These are phyloP conservation scores for Oscheius onirici DNA, from an alignment of 2,888 invertebrate genomes.

Conservation along the genomic window DNA sequence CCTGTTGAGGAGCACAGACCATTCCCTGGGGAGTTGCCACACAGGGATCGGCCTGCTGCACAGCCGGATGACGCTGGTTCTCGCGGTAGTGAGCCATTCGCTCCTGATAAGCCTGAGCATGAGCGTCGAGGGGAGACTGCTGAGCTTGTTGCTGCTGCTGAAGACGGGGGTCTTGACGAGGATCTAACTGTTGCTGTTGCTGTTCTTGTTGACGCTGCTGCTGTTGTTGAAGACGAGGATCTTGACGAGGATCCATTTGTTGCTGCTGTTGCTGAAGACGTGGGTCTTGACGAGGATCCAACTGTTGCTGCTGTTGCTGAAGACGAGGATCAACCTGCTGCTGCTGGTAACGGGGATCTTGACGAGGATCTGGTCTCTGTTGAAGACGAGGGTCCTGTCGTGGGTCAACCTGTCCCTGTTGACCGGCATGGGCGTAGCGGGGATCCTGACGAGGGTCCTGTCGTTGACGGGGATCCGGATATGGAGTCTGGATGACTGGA, in stretches of 20 bases:
- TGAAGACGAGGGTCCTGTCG: conserved; percentile 9
- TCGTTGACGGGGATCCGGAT: background rate
- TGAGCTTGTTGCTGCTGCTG: conserved; percentile 39
- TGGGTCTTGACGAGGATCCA: conserved; percentile 28
- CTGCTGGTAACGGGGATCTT: conserved; percentile 27
- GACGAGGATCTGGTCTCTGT: conserved; percentile 5
- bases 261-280: conserved; percentile 40
- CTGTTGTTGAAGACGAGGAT: conserved; percentile 43
- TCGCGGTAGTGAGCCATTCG: conserved; percentile 55
- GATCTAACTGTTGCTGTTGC: background rate
- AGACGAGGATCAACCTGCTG: conserved; percentile 28
- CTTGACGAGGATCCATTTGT: conserved; percentile 37
- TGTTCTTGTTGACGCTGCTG: conserved; percentile 28
- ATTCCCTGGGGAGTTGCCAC: conserved; percentile 39
- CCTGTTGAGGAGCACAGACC: conserved; percentile 37
- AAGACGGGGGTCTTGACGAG: conserved; percentile 34
- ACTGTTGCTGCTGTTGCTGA: conserved; percentile 6
- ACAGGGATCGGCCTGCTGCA: conserved; percentile 59
- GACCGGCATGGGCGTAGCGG: conserved; percentile 17
- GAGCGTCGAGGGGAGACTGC: conserved; percentile 22
- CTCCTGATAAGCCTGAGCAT: conserved; percentile 20
- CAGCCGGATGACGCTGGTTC: conserved; percentile 62
- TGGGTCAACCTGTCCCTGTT: conserved; percentile 7
- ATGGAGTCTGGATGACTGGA: conserved; percentile 18
- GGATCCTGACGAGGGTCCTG: conserved; percentile 23